phyloP scores from a whole-genome alignment of 1,140 invertebrate species.

The Caenorhabditis briggsae region DNA sequence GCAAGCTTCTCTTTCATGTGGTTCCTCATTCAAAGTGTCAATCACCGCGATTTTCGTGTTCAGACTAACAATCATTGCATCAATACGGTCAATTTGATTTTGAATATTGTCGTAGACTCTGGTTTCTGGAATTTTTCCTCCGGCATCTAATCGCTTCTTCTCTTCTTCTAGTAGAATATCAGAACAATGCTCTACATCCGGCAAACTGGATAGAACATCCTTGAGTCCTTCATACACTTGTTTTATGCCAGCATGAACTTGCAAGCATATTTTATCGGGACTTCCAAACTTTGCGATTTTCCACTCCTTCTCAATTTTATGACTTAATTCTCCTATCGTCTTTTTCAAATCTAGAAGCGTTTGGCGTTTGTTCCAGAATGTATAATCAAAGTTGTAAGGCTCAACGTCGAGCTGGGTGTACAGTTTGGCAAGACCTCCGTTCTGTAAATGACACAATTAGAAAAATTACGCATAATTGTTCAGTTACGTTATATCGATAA shows the following conservation, averaged over 20 bases:
- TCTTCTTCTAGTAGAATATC: conserved; percentile 56
- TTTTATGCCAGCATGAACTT: conserved; percentile 60
- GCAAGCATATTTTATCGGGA: conserved; percentile 60
- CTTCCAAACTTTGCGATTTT: conserved; percentile 57
- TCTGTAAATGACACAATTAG: conserved; percentile 20
- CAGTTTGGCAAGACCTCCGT: conserved; percentile 52
- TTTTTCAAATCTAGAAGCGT: conserved; percentile 48
- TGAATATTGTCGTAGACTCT: conserved; percentile 55
- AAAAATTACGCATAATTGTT: not conserved
- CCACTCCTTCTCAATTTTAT: conserved; percentile 62
- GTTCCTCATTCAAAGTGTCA: conserved; percentile 60
- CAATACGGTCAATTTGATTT: conserved; percentile 64
- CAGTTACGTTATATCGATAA: conserved; percentile 41
- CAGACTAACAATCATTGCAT: conserved; percentile 61
- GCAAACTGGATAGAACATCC: conserved; percentile 30
- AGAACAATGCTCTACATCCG: conserved; percentile 45
- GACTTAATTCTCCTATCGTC: conserved; percentile 58
- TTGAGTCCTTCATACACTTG: conserved; percentile 60
- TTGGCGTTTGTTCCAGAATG: conserved; percentile 57
- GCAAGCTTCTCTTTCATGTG: conserved; percentile 46
- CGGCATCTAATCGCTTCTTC: not conserved
- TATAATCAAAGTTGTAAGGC: conserved; percentile 30
- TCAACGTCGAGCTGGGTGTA: conserved; percentile 1
- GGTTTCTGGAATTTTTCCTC: conserved; percentile 18
- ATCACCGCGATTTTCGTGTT: conserved; percentile 66